These are phyloP conservation scores for Actinia tenebrosa DNA, from an alignment of 64 coral and sea anemone species.

Conservation along the genomic window DNA sequence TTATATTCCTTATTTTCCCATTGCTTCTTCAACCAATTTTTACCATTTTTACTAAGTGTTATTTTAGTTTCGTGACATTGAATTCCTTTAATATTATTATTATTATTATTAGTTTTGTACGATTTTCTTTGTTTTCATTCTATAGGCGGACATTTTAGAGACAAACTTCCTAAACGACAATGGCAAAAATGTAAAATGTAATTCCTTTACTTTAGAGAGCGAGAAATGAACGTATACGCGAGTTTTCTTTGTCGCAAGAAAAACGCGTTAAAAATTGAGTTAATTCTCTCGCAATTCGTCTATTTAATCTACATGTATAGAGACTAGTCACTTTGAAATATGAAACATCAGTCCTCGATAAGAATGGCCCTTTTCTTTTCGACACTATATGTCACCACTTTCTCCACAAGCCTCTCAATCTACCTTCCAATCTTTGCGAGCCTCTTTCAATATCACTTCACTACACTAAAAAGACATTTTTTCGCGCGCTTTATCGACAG, in stretches of 20 bases:
- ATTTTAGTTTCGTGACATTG: too few species aligned
- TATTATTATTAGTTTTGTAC: too few species aligned
- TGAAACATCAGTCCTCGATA: background rate
- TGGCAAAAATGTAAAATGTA: too few species aligned
- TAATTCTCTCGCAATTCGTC: background rate
- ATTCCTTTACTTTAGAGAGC: too few species aligned
- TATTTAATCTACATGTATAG: background rate
- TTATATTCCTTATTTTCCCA: too few species aligned
- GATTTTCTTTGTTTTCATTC: background rate
- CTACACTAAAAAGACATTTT: background rate
- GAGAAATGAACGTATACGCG: too few species aligned
- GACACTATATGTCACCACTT: background rate
- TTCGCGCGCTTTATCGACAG: background rate
- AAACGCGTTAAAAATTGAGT: too few species aligned
- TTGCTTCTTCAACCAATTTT: too few species aligned
- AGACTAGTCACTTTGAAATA: background rate
- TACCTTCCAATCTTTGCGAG: background rate
- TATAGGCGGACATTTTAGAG: background rate
- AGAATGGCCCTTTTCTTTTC: background rate
- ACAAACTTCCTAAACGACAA: background rate
- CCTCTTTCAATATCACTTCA: background rate
- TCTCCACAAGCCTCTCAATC: background rate
- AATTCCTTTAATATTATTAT: too few species aligned
- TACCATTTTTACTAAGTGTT: too few species aligned
- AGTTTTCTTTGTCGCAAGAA: too few species aligned